phyloP scores from a whole-genome alignment of 2,888 invertebrate genomes.

The Trissolcus brochymenae region DNA sequence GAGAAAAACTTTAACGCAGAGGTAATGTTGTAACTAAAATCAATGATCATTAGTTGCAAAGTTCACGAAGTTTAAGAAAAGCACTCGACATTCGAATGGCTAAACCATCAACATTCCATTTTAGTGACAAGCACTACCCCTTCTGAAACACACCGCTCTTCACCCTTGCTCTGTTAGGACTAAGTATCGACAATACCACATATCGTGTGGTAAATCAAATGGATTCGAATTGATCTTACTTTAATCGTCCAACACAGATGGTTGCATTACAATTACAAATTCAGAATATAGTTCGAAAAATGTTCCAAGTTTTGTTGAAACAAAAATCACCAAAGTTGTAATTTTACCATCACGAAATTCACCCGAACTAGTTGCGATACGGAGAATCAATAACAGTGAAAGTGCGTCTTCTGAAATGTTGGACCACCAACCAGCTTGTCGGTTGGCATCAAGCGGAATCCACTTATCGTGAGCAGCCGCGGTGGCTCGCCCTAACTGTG shows the following conservation, averaged over 20 bases:
- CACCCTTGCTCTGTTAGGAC: slow-evolving; percentile 23
- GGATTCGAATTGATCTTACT: slow-evolving; percentile 3
- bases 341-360: background rate
- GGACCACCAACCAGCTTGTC: slow-evolving; percentile 2
- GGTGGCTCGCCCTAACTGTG: slow-evolving; percentile 9
- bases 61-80: no score
- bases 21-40: no score
- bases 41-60: no score
- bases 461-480: slow-evolving; percentile 9
- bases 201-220: slow-evolving; percentile 11
- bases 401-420: background rate
- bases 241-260: background rate
- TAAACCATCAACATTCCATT: slow-evolving; percentile 20
- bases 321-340: no score
- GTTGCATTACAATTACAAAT: no score
- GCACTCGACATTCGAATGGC: no score
- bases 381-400: no score
- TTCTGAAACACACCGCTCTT: slow-evolving; percentile 9
- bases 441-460: slow-evolving; percentile 14
- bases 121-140: slow-evolving; percentile 17
- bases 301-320: no score
- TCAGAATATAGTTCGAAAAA: no score
- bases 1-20: no score
- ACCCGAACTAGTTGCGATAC: background rate
- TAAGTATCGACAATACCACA: slow-evolving; percentile 28